Percentiles rank a stretch among this genome's conserved stretches.
These are phyloP conservation scores for Acrocephalus scirpaceus DNA, from an alignment of 2,797 vertebrate genomes.

Conservation along the genomic window DNA sequence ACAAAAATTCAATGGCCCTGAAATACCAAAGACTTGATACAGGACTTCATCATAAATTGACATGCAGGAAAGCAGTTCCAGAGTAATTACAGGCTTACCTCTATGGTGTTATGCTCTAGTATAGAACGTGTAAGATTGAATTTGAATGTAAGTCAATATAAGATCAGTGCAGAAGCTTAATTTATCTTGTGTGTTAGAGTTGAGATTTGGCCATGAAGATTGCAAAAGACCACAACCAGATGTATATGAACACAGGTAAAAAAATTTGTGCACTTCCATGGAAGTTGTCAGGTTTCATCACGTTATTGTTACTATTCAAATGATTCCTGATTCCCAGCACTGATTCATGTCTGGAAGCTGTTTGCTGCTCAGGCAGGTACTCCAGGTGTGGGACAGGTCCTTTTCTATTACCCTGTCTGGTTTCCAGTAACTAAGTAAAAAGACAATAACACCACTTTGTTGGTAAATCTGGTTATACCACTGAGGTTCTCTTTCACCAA, in stretches of 20 bases:
- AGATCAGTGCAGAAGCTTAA: not conserved
- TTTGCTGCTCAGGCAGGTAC: not conserved
- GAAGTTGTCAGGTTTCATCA: not conserved
- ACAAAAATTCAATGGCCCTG: not conserved
- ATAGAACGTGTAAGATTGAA: not conserved
- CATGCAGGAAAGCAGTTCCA: not conserved
- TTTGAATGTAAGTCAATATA: not conserved
- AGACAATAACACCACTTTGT: not conserved
- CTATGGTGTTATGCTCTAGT: not conserved
- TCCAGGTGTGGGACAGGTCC: not conserved
- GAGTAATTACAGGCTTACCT: not conserved
- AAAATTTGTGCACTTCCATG: not conserved
- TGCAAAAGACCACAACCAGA: not conserved
- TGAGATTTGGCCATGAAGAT: not conserved
- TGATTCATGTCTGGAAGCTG: not conserved
- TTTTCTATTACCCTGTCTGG: not conserved
- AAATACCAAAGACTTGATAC: not conserved
- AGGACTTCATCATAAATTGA: not conserved
- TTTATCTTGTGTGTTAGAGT: not conserved
- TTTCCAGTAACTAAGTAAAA: not conserved
- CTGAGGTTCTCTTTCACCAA: not conserved
- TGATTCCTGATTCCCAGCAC: not conserved
- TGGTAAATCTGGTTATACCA: not conserved
- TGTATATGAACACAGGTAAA: not conserved
- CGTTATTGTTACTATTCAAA: not conserved